These are phyloP conservation scores for Chironomus striatipennis DNA, from an alignment of 1,140 invertebrate genomes.

Conservation along the genomic window DNA sequence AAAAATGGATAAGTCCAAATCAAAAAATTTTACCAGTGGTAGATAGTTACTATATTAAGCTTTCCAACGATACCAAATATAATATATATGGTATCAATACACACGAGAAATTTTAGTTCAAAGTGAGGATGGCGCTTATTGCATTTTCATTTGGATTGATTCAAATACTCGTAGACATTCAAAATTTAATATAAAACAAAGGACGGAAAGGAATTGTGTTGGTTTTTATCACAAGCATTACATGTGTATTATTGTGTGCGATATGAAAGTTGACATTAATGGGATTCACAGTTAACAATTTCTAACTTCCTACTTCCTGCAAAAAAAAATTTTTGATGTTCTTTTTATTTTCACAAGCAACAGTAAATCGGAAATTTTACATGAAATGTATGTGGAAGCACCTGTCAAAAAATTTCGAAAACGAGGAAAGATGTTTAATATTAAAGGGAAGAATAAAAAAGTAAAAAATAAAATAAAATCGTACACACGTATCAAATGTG, in stretches of 20 bases:
- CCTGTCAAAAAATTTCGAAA: not conserved
- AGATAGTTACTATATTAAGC: too few species aligned
- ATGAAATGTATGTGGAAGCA: not conserved
- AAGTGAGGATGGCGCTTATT: too few species aligned
- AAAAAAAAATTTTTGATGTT: not conserved
- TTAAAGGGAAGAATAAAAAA: not conserved
- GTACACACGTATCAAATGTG: too few species aligned
- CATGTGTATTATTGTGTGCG: not conserved
- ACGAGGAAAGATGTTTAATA: not conserved
- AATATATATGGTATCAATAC: too few species aligned
- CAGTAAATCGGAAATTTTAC: constrained; percentile 19
- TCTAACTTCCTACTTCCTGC: not conserved
- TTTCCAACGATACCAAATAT: too few species aligned
- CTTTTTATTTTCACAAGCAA: not conserved
- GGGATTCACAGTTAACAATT: not conserved
- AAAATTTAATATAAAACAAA: not conserved
- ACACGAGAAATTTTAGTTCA: too few species aligned
- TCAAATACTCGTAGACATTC: too few species aligned
- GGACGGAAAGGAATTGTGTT: not conserved
- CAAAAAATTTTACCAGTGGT: too few species aligned
- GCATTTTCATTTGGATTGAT: too few species aligned
- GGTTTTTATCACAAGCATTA: not conserved
- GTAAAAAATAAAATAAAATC: too few species aligned
- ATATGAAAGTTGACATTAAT: constrained; percentile 17
- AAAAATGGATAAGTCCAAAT: too few species aligned